A percentile compares a stretch with the other conserved stretches of the same genome.
Evolutionary conservation across 2,888 invertebrate genomes (phyloP).

Genomic region (Himalopsyche kuldschensis): DNA sequence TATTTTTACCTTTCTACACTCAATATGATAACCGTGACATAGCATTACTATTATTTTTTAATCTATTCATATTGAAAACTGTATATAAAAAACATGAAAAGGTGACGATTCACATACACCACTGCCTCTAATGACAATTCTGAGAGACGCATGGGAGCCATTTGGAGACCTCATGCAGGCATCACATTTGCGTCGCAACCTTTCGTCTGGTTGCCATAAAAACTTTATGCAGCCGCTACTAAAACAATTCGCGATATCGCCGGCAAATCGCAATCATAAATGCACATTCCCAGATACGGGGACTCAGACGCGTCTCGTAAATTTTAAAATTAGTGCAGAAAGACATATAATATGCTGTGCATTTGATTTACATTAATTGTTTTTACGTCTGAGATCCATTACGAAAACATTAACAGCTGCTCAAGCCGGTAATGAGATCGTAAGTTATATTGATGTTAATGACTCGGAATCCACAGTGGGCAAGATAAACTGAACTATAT

Average conservation of each 20-base stretch:
- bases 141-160: background rate
- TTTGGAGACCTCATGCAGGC: background rate
- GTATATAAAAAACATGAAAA: no score
- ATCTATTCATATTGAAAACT: no score
- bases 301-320: background rate
- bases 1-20: no score
- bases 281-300: background rate
- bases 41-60: no score
- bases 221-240: slow-evolving; percentile 21
- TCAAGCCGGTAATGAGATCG: background rate
- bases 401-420: background rate
- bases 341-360: background rate
- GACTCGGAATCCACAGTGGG: no score
- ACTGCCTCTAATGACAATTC: background rate
- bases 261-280: background rate
- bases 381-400: background rate
- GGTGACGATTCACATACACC: background rate
- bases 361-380: background rate
- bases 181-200: slow-evolving; percentile 14
- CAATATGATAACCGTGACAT: no score
- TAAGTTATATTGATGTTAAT: background rate
- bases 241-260: slow-evolving; percentile 5
- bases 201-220: slow-evolving; percentile 12
- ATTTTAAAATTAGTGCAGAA: background rate
- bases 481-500: no score